Conservation (phyloP, 1,140 invertebrate species). For the Oryzaephilus surinamensis region DNA sequence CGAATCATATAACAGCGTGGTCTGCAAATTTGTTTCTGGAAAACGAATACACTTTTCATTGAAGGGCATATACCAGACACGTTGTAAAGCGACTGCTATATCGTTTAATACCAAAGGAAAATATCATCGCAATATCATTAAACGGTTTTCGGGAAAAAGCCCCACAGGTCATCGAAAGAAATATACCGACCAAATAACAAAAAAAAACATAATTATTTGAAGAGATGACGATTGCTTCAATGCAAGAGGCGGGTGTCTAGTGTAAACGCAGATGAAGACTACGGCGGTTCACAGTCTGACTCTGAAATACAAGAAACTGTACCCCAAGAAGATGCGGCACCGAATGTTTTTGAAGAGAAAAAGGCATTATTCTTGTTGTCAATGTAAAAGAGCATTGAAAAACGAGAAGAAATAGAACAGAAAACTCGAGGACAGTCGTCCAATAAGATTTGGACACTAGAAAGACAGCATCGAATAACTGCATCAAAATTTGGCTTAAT, state of each 20-base stretch:
- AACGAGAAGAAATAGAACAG: neutral
- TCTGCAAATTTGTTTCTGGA: constrained; percentile 31
- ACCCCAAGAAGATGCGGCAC: neutral
- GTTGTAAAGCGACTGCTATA: constrained; percentile 25
- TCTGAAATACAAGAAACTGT: neutral
- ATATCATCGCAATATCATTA: neutral
- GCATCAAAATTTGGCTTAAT: neutral
- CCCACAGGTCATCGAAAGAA: neutral
- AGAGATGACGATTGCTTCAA: neutral
- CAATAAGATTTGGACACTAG: neutral
- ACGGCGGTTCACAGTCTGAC: too few species aligned
- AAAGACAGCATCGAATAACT: neutral
- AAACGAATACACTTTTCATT: constrained; percentile 31
- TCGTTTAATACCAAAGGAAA: constrained; percentile 22
- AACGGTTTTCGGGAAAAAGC: neutral
- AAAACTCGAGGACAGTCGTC: neutral
- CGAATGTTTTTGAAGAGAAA: neutral
- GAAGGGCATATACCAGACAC: constrained; percentile 22
- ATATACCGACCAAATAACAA: neutral
- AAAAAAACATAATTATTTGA: neutral
- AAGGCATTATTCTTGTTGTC: neutral
- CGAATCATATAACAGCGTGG: constrained; percentile 33
- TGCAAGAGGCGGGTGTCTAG: neutral
- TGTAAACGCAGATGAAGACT: neutral
- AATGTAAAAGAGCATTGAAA: neutral